Evolutionary conservation across 2,797 vertebrate species (phyloP).

Genomic region (Cossypha heuglini): DNA sequence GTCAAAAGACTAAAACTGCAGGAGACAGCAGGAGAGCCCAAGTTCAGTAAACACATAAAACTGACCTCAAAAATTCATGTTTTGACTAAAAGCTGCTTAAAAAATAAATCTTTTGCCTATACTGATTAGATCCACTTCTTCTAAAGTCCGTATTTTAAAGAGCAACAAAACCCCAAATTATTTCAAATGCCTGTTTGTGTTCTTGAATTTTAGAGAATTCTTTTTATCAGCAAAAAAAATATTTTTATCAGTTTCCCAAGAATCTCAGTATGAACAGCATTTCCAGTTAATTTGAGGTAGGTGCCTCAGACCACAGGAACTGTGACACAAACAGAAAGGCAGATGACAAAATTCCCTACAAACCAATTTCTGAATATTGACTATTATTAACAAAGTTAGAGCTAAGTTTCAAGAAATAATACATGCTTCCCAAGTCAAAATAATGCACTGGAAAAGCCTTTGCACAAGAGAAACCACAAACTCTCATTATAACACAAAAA

Average conservation of each 20-base stretch:
- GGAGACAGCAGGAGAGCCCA: neutral
- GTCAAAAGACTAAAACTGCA: neutral
- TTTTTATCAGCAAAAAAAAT: neutral
- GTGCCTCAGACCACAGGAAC: neutral
- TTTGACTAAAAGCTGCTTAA: neutral
- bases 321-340: neutral
- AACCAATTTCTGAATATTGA: neutral
- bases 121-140: neutral
- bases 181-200: neutral
- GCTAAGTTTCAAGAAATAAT: neutral
- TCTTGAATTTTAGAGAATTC: neutral
- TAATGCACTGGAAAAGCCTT: neutral
- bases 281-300: neutral
- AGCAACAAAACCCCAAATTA: neutral
- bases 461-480: neutral
- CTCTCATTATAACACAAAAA: neutral
- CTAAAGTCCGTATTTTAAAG: neutral
- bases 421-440: neutral
- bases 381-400: neutral
- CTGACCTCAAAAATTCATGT: neutral
- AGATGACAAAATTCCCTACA: neutral
- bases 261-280: neutral
- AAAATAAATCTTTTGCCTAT: neutral
- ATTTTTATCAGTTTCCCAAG: neutral
- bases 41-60: neutral